phyloP scores from a whole-genome alignment of 2,797 vertebrate species.

The Scleropages formosus region DNA sequence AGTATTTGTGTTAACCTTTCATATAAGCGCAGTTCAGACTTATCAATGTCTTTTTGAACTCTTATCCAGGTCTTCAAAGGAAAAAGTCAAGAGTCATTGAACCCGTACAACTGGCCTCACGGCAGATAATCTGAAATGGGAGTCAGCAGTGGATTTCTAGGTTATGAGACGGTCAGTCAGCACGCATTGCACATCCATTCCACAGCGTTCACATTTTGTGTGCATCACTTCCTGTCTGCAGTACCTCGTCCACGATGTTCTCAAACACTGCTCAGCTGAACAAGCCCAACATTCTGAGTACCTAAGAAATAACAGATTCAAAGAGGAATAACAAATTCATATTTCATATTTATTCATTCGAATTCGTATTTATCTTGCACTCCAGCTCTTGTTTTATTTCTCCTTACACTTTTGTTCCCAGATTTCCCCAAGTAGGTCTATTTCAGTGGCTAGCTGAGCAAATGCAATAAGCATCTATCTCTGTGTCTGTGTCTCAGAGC shows the following conservation, averaged over 20 bases:
- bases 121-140: slow-evolving; percentile 1
- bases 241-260: not conserved
- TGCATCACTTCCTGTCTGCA: slow-evolving; percentile 9
- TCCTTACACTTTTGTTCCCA: too few relatives aligned
- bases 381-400: too few relatives aligned
- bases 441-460: too few relatives aligned
- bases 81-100: not conserved
- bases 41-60: slow-evolving; percentile 15
- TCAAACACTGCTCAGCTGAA: not conserved
- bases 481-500: not conserved
- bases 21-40: not conserved
- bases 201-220: not conserved
- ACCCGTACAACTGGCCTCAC: not conserved
- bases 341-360: too few relatives aligned
- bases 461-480: too few relatives aligned
- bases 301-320: too few relatives aligned
- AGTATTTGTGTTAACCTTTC: not conserved
- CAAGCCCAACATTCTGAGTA: not conserved
- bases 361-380: too few relatives aligned
- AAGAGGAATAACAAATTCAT: too few relatives aligned
- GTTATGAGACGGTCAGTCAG: not conserved
- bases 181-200: not conserved
- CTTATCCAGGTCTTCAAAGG: slow-evolving; percentile 24
- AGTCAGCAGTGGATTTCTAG: not conserved
- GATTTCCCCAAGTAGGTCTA: too few relatives aligned